phyloP scores from a whole-genome alignment of 1,140 invertebrate species.

The Eriosoma lanigerum region DNA sequence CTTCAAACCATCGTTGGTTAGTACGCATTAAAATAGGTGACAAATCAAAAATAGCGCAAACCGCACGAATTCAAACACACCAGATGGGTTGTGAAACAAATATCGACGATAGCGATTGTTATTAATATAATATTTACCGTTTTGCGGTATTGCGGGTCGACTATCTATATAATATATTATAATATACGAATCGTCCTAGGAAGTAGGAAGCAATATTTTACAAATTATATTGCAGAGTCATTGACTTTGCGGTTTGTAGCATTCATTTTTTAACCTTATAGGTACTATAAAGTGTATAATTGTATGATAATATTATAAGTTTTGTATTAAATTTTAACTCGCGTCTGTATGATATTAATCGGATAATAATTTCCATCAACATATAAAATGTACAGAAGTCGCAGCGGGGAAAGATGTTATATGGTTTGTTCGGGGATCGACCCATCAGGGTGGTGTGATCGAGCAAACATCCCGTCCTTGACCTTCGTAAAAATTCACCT shows the following conservation, averaged over 20 bases:
- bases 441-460: no score
- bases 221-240: not conserved
- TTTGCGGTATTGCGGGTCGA: conserved; percentile 7
- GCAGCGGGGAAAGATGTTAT: no score
- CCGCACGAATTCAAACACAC: conserved; percentile 37
- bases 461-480: no score
- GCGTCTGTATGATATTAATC: no score
- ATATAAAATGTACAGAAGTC: no score
- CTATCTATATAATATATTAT: not conserved
- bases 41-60: not conserved
- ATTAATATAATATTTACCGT: conserved; percentile 42
- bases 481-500: no score
- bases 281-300: no score
- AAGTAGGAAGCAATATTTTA: not conserved
- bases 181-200: no score
- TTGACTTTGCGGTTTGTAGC: conserved; percentile 20
- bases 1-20: not conserved
- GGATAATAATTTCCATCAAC: no score
- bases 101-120: conserved; percentile 7
- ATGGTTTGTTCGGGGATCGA: no score
- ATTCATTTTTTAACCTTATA: not conserved
- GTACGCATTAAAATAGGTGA: conserved; percentile 31
- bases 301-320: no score
- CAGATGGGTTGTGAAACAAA: not conserved
- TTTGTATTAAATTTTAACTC: no score